A percentile compares a stretch with the other conserved stretches of the same genome.
These are phyloP conservation scores for Furnarius figulus DNA, from an alignment of 2,113 vertebrate genomes.

Conservation along the genomic window DNA sequence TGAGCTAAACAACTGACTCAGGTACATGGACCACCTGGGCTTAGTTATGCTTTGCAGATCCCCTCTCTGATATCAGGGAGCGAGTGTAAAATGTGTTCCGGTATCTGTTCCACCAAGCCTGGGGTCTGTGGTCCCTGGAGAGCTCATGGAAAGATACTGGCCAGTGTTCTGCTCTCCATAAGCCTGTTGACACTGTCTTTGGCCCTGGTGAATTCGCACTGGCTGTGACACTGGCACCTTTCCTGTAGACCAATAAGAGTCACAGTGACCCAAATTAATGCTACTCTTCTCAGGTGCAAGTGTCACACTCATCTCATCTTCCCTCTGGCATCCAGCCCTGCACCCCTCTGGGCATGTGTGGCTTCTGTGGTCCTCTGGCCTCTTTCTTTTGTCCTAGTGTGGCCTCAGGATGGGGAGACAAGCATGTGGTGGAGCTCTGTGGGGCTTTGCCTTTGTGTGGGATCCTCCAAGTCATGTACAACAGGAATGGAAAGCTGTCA, in stretches of 20 bases:
- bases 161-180: background rate
- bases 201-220: background rate
- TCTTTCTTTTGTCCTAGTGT: background rate
- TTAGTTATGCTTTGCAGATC: background rate
- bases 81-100: background rate
- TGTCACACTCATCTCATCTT: background rate
- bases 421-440: background rate
- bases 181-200: background rate
- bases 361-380: background rate
- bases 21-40: background rate
- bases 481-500: background rate
- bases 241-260: background rate
- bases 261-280: background rate
- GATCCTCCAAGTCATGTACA: background rate
- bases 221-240: background rate
- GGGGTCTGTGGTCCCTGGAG: background rate
- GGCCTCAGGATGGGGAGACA: background rate
- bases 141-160: background rate
- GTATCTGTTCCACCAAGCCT: background rate
- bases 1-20: background rate
- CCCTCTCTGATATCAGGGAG: background rate
- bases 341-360: background rate
- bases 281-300: background rate
- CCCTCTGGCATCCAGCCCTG: background rate
- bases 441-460: background rate